A percentile compares a stretch with the other conserved stretches of the same genome.
Conservation (phyloP, 2,797 vertebrate species). For the Lagodon rhomboides region DNA sequence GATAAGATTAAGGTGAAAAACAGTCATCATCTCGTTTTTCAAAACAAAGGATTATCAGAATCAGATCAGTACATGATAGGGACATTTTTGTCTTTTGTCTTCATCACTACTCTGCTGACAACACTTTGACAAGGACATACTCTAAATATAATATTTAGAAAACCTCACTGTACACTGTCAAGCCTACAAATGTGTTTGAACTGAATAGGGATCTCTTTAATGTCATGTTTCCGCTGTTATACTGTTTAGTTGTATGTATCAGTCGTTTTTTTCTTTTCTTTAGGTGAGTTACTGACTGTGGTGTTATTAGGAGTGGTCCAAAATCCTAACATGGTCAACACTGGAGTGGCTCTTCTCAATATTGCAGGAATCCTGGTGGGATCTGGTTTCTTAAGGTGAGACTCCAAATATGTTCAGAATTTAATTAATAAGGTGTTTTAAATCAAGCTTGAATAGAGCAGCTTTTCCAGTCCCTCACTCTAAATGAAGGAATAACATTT, state of each 20-base stretch:
- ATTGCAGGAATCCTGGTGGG: constrained; percentile 92
- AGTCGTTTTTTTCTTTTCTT: background rate
- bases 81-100: background rate
- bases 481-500: background rate
- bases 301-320: constrained; percentile 91
- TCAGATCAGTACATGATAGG: background rate
- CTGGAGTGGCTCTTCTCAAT: constrained; percentile 90
- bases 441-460: background rate
- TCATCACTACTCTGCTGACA: background rate
- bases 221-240: background rate
- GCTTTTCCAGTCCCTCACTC: background rate
- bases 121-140: background rate
- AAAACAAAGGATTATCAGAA: background rate
- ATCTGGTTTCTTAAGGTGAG: constrained; percentile 93
- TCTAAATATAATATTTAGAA: background rate
- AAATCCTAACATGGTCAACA: constrained; percentile 93
- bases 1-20: background rate
- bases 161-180: background rate
- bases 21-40: background rate
- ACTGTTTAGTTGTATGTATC: background rate
- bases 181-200: background rate
- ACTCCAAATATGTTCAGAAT: background rate
- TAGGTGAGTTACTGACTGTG: constrained; percentile 92
- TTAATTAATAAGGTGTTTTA: background rate
- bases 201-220: background rate